Percentiles rank a stretch among this genome's conserved stretches.
These are phyloP conservation scores for Ashinkailepas kermadecensis DNA, from an alignment of 2,888 invertebrate genomes.

Conservation along the genomic window DNA sequence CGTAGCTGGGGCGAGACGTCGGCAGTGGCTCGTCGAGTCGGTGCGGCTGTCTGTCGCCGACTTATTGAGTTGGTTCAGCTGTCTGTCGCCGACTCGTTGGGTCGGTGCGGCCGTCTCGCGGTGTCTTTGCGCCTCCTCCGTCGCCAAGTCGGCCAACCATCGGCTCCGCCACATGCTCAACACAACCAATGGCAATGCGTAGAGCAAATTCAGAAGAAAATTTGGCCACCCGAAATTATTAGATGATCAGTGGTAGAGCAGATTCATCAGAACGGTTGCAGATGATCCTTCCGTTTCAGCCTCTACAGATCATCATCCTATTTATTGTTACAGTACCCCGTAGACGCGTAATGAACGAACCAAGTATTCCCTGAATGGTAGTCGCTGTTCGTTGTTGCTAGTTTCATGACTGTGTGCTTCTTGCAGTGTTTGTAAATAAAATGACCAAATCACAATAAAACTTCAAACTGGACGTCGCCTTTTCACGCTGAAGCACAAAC, in stretches of 20 bases:
- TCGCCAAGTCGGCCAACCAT: background rate
- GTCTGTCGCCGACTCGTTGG: too few relatives aligned
- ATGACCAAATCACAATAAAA: background rate
- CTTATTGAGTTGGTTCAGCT: too few relatives aligned
- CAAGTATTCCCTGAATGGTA: background rate
- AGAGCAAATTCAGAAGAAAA: background rate
- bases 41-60: too few relatives aligned
- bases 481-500: too few relatives aligned
- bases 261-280: background rate
- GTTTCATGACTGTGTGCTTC: conserved; percentile 11
- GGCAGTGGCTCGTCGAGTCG: too few relatives aligned
- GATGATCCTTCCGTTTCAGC: background rate
- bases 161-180: background rate
- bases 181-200: background rate
- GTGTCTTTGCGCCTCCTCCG: too few relatives aligned
- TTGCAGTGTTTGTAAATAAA: conserved; percentile 13
- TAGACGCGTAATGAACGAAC: background rate
- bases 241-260: background rate
- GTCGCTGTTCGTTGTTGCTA: conserved; percentile 10
- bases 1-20: too few relatives aligned
- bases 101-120: too few relatives aligned
- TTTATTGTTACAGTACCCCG: conserved; percentile 1
- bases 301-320: background rate
- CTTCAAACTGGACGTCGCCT: background rate
- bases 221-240: background rate